These are phyloP conservation scores for Brachionus manjavacas DNA, from an alignment of 1,140 invertebrate species.

Conservation along the genomic window DNA sequence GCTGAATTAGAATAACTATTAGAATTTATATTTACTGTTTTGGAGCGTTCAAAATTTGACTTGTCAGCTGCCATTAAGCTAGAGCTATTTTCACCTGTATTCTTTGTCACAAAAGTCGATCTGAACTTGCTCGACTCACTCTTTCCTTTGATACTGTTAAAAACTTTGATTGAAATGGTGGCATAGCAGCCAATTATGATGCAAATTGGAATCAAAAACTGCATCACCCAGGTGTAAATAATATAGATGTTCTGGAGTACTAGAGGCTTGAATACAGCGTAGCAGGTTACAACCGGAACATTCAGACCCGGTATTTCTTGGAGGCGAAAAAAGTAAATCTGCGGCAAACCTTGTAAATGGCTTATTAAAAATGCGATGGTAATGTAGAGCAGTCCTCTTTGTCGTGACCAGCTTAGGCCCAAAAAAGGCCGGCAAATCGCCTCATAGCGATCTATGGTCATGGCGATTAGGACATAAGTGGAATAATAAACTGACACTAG, in stretches of 20 bases:
- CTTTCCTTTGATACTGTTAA: slow-evolving; percentile 7
- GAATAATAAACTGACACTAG: slow-evolving; percentile 83
- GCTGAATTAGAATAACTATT: background rate
- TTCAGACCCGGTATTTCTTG: background rate
- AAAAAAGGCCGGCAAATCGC: slow-evolving; percentile 85
- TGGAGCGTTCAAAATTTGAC: background rate
- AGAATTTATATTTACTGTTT: background rate
- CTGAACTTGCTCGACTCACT: background rate
- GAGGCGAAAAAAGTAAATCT: background rate
- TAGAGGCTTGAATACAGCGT: background rate
- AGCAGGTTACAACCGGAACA: background rate
- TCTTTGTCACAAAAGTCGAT: background rate
- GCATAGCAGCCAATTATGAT: slow-evolving; percentile 30
- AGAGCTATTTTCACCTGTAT: background rate
- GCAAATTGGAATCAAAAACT: slow-evolving; percentile 19
- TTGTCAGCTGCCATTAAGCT: background rate
- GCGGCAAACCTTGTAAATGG: slow-evolving; percentile 39
- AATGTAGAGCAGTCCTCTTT: slow-evolving; percentile 17
- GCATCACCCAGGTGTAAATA: slow-evolving; percentile 38
- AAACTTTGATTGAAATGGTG: slow-evolving; percentile 1
- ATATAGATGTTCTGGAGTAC: background rate
- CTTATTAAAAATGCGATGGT: background rate
- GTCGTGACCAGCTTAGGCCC: slow-evolving; percentile 5
- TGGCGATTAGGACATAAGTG: slow-evolving; percentile 84
- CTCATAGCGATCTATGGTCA: slow-evolving; percentile 88